Conservation (phyloP, 2,113 vertebrate species). For the Bufo bufo region DNA sequence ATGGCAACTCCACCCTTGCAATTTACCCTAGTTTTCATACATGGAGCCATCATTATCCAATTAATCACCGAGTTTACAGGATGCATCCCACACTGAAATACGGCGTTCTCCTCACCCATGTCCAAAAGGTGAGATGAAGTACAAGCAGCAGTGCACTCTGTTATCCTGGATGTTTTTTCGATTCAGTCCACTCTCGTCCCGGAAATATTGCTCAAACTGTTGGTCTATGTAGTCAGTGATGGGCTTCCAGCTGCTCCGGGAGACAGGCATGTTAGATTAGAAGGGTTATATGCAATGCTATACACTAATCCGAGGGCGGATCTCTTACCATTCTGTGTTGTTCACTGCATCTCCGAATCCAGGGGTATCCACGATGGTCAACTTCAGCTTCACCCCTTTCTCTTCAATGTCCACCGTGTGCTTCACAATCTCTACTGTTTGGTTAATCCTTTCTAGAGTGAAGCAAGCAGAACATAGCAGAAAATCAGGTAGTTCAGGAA, state of each 20-base stretch:
- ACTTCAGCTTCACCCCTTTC: conserved; percentile 96
- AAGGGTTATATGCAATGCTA: not conserved
- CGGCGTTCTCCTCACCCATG: conserved; percentile 79
- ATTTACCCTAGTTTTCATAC: not conserved
- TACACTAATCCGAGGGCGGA: not conserved
- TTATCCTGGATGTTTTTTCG: conserved; percentile 98
- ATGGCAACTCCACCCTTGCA: not conserved
- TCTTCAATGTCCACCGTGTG: conserved; percentile 98
- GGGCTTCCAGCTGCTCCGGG: conserved; percentile 86
- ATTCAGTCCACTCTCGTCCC: conserved; percentile 95
- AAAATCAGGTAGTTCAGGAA: too few relatives aligned
- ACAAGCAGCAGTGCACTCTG: conserved; percentile 96
- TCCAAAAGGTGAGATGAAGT: conserved; percentile 97
- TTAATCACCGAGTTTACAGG: not conserved
- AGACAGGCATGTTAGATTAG: not conserved
- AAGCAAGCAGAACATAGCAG: not conserved
- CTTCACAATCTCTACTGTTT: conserved; percentile 96
- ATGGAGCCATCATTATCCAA: not conserved
- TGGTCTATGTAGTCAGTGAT: conserved; percentile 98
- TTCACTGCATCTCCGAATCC: conserved; percentile 98
- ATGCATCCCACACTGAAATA: not conserved
- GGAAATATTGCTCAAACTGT: conserved; percentile 98
- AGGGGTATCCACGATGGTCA: conserved; percentile 97
- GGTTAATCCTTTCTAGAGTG: conserved; percentile 89
- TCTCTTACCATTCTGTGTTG: conserved; percentile 92